These are phyloP conservation scores for Ecliptopera silaceata DNA, from an alignment of 2,888 invertebrate genomes.

Conservation along the genomic window DNA sequence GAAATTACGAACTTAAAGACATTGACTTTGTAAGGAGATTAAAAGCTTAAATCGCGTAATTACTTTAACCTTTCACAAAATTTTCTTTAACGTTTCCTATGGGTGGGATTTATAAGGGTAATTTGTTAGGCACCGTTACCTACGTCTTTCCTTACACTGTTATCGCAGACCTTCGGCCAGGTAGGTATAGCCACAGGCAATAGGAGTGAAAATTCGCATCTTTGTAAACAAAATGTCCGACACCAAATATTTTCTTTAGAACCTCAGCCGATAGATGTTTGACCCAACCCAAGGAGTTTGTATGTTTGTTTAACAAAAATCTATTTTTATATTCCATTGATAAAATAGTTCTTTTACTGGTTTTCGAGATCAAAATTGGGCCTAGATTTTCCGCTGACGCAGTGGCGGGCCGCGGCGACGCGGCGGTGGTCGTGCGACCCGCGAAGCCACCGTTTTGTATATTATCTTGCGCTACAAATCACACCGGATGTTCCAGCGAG, in stretches of 20 bases:
- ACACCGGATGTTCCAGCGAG: slow-evolving; percentile 77
- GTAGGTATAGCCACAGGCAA: slow-evolving; percentile 14
- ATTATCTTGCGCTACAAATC: slow-evolving; percentile 81
- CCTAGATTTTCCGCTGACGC: slow-evolving; percentile 70
- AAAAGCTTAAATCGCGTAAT: slow-evolving; percentile 52
- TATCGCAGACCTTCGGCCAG: slow-evolving; percentile 28
- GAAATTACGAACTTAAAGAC: slow-evolving; percentile 49
- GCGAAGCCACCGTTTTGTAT: slow-evolving; percentile 78
- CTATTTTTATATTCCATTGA: slow-evolving; percentile 53
- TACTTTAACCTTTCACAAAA: slow-evolving; percentile 48
- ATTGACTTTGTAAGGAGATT: slow-evolving; percentile 49
- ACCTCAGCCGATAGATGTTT: slow-evolving; percentile 22
- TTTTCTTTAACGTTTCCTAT: slow-evolving; percentile 42
- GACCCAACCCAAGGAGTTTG: no score
- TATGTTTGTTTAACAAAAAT: slow-evolving; percentile 39
- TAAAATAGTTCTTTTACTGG: slow-evolving; percentile 60
- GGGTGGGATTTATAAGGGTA: slow-evolving; percentile 39
- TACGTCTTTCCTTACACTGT: slow-evolving; percentile 34
- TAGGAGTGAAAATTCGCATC: slow-evolving; percentile 20
- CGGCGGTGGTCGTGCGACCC: slow-evolving; percentile 47
- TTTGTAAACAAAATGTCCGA: slow-evolving; percentile 21
- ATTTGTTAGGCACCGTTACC: slow-evolving; percentile 41
- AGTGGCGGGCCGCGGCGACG: slow-evolving; percentile 44
- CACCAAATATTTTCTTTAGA: slow-evolving; percentile 30
- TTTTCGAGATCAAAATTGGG: slow-evolving; percentile 63